phyloP scores from a whole-genome alignment of 2,797 vertebrate species.

The Helarctos malayanus region DNA sequence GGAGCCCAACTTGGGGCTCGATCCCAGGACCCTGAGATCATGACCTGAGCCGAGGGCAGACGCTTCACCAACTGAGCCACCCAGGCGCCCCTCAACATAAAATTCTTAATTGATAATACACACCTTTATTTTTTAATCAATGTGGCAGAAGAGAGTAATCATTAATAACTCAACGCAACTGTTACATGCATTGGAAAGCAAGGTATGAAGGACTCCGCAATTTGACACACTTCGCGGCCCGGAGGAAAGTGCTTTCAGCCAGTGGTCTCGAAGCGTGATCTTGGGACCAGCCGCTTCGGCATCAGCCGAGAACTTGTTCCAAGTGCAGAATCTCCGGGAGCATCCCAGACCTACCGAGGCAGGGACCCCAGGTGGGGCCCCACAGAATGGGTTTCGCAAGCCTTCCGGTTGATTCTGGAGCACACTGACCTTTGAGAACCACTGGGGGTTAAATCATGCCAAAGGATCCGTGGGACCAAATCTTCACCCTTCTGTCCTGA shows the following conservation, averaged over 20 bases:
- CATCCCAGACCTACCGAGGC: background rate
- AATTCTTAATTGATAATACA: conserved; percentile 3
- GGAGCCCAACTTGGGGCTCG: background rate
- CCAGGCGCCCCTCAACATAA: background rate
- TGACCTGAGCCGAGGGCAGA: background rate
- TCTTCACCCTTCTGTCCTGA: background rate
- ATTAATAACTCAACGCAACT: background rate
- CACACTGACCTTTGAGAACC: background rate
- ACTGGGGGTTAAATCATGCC: background rate
- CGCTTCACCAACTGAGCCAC: background rate
- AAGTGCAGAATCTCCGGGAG: background rate
- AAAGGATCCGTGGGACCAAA: background rate
- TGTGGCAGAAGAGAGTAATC: background rate
- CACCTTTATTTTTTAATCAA: conserved; percentile 1
- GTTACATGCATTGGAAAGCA: background rate
- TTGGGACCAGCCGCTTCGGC: background rate
- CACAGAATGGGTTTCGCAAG: background rate
- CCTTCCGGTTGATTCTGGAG: background rate
- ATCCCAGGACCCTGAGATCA: background rate
- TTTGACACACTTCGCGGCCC: background rate
- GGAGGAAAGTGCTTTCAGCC: conserved; percentile 25
- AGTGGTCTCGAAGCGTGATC: background rate
- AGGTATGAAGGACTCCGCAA: background rate
- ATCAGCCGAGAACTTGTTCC: conserved; percentile 9
- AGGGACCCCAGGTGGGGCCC: background rate